A percentile compares a stretch with the other conserved stretches of the same genome.
Conservation (phyloP, 2,113 vertebrate species). For the Guaruba guarouba region DNA sequence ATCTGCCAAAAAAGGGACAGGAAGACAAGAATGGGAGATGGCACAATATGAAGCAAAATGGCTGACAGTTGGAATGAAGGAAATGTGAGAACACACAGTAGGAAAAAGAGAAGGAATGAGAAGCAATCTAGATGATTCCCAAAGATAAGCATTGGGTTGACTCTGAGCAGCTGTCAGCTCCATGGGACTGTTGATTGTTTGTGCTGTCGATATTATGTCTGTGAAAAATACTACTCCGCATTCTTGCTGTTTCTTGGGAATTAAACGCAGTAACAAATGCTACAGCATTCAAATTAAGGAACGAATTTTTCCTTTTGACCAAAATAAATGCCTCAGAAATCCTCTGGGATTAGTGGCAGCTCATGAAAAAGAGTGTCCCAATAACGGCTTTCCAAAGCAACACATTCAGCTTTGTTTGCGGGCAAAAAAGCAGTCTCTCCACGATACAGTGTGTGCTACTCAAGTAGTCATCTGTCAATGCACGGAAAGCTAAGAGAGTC, state of each 20-base stretch:
- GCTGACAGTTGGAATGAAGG: background rate
- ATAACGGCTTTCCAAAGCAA: background rate
- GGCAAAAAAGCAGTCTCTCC: background rate
- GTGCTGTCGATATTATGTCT: background rate
- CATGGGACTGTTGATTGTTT: background rate
- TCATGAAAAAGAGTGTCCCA: background rate
- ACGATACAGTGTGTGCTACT: background rate
- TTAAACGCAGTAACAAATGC: background rate
- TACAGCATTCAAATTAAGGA: background rate
- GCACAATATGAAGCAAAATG: background rate
- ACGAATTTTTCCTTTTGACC: background rate
- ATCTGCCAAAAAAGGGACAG: background rate
- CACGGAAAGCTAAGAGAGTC: background rate
- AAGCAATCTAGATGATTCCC: background rate
- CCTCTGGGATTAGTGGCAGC: background rate
- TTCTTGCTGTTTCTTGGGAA: background rate
- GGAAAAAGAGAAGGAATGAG: background rate
- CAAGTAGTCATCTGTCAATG: slow-evolving; percentile 17
- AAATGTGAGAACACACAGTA: background rate
- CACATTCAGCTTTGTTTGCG: background rate
- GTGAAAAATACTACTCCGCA: background rate
- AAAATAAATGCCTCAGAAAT: background rate
- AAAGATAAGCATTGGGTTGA: background rate
- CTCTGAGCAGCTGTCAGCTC: background rate
- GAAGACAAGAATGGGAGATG: background rate